Conservation (phyloP, 2,113 vertebrate species). For the Oncorhynchus kisutch region DNA sequence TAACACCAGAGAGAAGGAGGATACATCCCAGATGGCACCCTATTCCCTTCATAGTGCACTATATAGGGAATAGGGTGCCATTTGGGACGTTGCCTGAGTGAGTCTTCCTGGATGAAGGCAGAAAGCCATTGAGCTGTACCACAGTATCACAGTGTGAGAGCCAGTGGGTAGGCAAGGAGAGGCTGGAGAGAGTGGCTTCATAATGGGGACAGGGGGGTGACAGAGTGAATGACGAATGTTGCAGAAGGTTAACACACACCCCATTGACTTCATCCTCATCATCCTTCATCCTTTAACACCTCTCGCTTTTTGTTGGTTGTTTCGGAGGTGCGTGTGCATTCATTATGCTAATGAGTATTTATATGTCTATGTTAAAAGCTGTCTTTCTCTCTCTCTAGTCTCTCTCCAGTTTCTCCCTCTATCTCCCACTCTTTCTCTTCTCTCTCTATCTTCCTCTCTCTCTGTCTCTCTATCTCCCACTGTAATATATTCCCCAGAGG, state of each 20-base stretch:
- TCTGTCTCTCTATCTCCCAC: neutral
- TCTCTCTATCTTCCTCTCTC: too few species aligned
- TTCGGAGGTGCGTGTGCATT: too few species aligned
- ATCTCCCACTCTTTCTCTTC: neutral
- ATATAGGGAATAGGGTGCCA: too few species aligned
- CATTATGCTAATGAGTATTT: too few species aligned
- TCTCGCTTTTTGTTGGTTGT: neutral
- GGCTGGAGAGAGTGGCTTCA: conserved; percentile 7
- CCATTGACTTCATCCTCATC: conserved; percentile 4
- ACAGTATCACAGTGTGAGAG: conserved; percentile 21
- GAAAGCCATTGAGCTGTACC: conserved; percentile 15
- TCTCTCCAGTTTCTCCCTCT: neutral
- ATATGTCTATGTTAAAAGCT: neutral
- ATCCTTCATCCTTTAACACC: neutral
- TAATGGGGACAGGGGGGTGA: neutral
- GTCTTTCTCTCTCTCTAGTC: neutral
- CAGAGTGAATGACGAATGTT: neutral
- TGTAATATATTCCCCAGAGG: neutral
- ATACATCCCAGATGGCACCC: neutral
- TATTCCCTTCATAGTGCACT: too few species aligned
- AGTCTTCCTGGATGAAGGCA: neutral
- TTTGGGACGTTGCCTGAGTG: too few species aligned
- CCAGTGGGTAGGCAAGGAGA: neutral
- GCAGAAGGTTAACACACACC: conserved; percentile 19
- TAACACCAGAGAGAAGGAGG: conserved; percentile 21